These are phyloP conservation scores for Crypturellus undulatus DNA, from an alignment of 2,113 vertebrate species.

Conservation along the genomic window DNA sequence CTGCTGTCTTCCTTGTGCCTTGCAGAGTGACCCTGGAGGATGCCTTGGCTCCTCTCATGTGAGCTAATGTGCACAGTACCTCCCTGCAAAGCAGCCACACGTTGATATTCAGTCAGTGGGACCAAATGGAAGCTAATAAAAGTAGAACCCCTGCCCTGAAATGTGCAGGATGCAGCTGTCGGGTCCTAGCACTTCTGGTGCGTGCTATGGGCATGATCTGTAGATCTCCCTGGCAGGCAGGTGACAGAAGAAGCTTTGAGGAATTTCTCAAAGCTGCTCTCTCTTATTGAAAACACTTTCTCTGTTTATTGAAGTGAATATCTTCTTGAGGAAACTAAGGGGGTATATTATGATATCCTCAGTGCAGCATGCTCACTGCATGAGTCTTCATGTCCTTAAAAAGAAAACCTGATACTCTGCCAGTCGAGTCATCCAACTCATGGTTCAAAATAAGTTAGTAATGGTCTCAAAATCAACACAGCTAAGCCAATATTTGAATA, in stretches of 20 bases:
- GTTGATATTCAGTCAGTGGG: neutral
- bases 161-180: neutral
- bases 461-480: neutral
- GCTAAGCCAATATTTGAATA: neutral
- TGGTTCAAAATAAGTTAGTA: neutral
- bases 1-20: rapidly evolving
- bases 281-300: neutral
- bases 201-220: neutral
- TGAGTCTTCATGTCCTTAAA: neutral
- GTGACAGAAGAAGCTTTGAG: neutral
- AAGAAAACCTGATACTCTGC: neutral
- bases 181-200: neutral
- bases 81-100: neutral
- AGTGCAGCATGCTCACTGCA: neutral
- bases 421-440: neutral
- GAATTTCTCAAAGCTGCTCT: neutral
- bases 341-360: neutral
- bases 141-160: neutral
- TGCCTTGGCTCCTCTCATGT: neutral
- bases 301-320: neutral
- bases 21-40: neutral
- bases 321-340: neutral
- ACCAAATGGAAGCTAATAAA: neutral
- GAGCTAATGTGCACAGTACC: neutral
- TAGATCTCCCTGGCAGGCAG: neutral